A percentile compares a stretch with the other conserved stretches of the same genome.
Conservation (phyloP, 1,140 invertebrate genomes). For the Nixonia krombeini region DNA sequence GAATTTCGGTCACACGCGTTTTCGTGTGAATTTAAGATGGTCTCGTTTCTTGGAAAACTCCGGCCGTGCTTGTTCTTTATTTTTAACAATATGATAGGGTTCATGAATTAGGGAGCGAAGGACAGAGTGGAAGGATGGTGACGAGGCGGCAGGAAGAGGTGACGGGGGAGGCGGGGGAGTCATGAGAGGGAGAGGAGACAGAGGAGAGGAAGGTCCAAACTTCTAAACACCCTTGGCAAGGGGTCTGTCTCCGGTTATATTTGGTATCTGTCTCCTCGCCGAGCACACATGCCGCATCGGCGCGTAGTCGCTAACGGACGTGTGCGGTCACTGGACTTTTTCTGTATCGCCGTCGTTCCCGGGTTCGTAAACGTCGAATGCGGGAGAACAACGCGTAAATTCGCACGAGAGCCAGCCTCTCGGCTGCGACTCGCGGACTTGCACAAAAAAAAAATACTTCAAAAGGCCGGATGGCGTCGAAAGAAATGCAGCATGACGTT, state of each 20-base stretch:
- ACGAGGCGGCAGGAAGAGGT: constrained; percentile 40
- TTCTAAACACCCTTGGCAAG: constrained; percentile 67
- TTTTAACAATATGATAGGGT: constrained; percentile 51
- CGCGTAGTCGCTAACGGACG: constrained; percentile 22
- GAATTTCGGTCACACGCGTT: not conserved
- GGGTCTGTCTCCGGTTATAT: constrained; percentile 65
- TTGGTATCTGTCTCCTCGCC: constrained; percentile 63
- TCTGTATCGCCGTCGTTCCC: constrained; percentile 27
- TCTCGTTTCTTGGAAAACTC: constrained; percentile 32
- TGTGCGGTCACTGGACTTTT: constrained; percentile 45
- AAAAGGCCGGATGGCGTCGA: constrained; percentile 33
- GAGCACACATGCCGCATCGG: constrained; percentile 45
- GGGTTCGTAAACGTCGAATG: constrained; percentile 23
- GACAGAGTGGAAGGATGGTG: constrained; percentile 25
- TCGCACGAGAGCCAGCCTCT: too few species aligned
- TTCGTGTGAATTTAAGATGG: constrained; percentile 3
- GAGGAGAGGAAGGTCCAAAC: constrained; percentile 55
- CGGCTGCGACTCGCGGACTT: constrained; percentile 17
- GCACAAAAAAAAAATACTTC: constrained; percentile 28
- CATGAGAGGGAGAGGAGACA: constrained; percentile 14
- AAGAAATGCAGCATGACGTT: too few species aligned
- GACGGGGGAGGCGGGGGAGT: not conserved
- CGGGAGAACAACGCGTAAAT: constrained; percentile 23
- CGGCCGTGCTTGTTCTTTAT: constrained; percentile 38
- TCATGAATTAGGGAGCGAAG: constrained; percentile 42